Evolutionary conservation across 2,113 vertebrate genomes (phyloP).

Genomic region (Manacus vitellinus): DNA sequence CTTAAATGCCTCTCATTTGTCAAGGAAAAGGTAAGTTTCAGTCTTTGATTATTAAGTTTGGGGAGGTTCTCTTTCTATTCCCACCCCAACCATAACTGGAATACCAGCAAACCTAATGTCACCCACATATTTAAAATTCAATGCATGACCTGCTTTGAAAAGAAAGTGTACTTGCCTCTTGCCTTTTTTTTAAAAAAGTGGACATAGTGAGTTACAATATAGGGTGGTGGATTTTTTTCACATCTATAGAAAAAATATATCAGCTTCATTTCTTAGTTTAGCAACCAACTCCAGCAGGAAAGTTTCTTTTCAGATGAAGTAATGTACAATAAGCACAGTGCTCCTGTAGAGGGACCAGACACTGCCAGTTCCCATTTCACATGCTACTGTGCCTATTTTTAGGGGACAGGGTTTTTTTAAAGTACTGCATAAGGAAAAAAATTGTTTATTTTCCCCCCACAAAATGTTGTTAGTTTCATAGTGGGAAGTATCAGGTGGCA

Average conservation of each 20-base stretch:
- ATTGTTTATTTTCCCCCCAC: not conserved
- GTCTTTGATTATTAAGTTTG: not conserved
- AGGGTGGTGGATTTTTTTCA: not conserved
- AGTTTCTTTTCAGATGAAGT: not conserved
- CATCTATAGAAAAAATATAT: not conserved
- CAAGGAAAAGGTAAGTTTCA: not conserved
- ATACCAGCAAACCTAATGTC: not conserved
- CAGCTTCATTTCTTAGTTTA: not conserved
- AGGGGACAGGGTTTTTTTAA: not conserved
- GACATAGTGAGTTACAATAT: not conserved
- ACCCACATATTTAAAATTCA: not conserved
- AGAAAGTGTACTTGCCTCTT: not conserved
- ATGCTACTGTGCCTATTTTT: not conserved
- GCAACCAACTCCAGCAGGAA: not conserved
- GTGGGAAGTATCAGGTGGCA: not conserved
- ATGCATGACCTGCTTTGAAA: not conserved
- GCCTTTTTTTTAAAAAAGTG: not conserved
- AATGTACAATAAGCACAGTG: not conserved
- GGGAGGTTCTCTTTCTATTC: not conserved
- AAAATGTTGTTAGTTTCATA: not conserved
- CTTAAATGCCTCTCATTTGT: not conserved
- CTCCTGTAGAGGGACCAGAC: not conserved
- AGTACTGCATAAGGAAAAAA: not conserved
- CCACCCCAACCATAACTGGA: not conserved
- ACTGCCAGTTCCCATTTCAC: not conserved